Percentiles rank a stretch among this genome's conserved stretches.
These are phyloP conservation scores for Atrichornis clamosus DNA, from an alignment of 2,113 vertebrate species.

Conservation along the genomic window DNA sequence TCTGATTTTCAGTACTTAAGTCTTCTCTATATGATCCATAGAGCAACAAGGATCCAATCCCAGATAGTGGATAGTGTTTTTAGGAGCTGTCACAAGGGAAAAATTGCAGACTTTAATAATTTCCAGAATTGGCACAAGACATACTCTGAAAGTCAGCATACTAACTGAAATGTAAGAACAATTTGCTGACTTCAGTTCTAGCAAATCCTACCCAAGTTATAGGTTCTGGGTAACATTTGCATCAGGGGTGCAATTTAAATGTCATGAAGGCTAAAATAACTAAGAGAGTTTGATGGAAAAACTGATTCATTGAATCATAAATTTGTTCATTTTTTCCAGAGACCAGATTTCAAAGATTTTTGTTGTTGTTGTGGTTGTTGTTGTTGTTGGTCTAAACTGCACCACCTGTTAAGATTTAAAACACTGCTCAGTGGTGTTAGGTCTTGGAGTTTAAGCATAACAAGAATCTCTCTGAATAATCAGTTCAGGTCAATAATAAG, in stretches of 20 bases:
- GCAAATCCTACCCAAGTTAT: not conserved
- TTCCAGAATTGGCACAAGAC: not conserved
- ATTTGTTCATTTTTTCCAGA: not conserved
- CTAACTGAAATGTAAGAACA: not conserved
- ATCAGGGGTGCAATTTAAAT: not conserved
- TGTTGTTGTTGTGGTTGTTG: too few relatives aligned
- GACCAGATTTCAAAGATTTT: not conserved
- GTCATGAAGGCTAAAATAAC: not conserved
- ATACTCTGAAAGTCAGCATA: not conserved
- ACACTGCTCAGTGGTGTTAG: not conserved
- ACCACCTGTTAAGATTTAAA: slow-evolving; percentile 29
- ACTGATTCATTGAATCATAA: not conserved
- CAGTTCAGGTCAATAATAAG: slow-evolving; percentile 23
- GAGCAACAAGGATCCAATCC: not conserved
- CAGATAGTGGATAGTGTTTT: not conserved
- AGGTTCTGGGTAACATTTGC: not conserved
- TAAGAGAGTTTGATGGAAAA: not conserved
- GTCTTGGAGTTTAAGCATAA: not conserved
- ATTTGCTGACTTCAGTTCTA: not conserved
- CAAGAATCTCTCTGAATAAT: slow-evolving; percentile 4
- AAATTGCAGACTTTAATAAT: not conserved
- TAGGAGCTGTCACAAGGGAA: not conserved
- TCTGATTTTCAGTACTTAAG: not conserved
- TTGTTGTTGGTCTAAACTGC: not conserved
- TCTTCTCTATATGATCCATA: not conserved